These are phyloP conservation scores for Melanaphis sacchari DNA, from an alignment of 1,140 invertebrate species.

Conservation along the genomic window DNA sequence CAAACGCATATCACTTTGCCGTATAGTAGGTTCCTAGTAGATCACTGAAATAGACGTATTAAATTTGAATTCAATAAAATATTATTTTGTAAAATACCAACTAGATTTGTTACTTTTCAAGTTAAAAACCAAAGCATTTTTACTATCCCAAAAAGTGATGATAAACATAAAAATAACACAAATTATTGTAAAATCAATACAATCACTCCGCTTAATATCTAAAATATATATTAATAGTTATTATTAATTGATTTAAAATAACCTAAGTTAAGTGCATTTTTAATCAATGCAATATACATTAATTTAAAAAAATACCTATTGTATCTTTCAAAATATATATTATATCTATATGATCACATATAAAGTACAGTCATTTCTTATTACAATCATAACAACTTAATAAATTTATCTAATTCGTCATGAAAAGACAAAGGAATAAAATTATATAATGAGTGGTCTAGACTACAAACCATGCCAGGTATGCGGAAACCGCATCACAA, in stretches of 20 bases:
- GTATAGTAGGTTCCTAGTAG: no score
- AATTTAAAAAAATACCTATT: neutral
- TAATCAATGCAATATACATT: neutral
- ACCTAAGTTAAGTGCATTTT: no score
- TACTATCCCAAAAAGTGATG: no score
- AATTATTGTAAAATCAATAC: no score
- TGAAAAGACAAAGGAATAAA: neutral
- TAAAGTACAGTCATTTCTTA: neutral
- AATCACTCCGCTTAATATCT: neutral
- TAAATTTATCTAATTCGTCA: neutral
- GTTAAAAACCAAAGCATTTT: no score
- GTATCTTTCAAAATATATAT: neutral
- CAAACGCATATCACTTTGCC: no score
- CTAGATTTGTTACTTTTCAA: no score
- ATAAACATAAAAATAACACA: no score
- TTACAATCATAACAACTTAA: neutral
- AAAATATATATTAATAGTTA: neutral
- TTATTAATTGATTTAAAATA: neutral
- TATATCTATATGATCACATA: neutral
- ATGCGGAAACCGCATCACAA: neutral
- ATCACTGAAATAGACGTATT: no score
- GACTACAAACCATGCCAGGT: constrained; percentile 11
- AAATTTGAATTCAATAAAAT: no score
- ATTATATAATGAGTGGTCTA: neutral
- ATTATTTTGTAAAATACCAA: no score